Base-by-base conservation (phyloP, 2,888 invertebrate genomes). In the Melipona bicolor region DNA sequence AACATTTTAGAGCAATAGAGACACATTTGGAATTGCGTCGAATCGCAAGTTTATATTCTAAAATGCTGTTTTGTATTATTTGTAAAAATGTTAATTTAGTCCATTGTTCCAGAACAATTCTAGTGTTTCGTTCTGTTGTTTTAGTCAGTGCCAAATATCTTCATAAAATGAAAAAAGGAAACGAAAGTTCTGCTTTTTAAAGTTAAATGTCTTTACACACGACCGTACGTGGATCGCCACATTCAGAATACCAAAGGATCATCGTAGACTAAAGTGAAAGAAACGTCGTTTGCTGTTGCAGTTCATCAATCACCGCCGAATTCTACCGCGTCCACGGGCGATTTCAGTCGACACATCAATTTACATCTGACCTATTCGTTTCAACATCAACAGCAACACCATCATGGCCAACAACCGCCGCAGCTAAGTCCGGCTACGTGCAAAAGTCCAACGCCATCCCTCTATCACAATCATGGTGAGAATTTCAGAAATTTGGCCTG, bases 331-430 rank as follows among this genome's bases (percentile, higher is more conserved):
- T 93, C 90, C 64, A 91, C 88, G 61, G 91, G 90, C 36, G 93
- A 93, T 95, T 98, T 97, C 95, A 97, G 97, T 88, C 96, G 97
- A 92, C 97, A 97, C 94, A 98, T 98, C 95, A 98, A 98, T 95
- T 96, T 98, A 89, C 98, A 98, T 95, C 96, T 98, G 93, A 98
- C 98, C 69, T 98, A 98, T 95, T 98, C 98, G 88, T 98, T 98
- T 95, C 97, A 97, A 96, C 97, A 97, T 95, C 97, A 97, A 94
- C 96, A 96, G 72, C 96, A 93, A 71, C 92, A 93, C 77, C 92
- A 91, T 73, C 93, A 92, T 67, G 75, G 76, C 71, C 90, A 89
- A 17, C 93, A 93, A 78, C 93, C 91, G 76, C 91, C 92, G 52
- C 94, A 92, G 70, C 88, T 92, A 36, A 93, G 92, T 77, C 92